Conservation (phyloP, 2,888 invertebrate genomes). For the Drosophila mayaguana region DNA sequence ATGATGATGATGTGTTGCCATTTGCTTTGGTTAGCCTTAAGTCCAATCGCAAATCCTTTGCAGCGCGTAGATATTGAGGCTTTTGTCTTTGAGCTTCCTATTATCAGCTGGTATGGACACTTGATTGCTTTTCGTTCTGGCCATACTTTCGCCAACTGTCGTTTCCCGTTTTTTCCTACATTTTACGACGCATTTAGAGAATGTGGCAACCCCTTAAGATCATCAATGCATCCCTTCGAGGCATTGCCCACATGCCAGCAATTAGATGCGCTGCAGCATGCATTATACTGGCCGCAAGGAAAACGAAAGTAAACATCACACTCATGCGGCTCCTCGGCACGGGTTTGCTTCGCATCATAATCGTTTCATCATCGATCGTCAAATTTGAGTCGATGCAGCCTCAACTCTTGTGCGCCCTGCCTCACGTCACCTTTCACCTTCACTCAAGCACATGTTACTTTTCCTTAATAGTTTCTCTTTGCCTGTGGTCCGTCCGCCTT, state of each 20-base stretch:
- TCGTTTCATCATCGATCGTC: slow-evolving; percentile 53
- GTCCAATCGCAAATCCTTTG: slow-evolving; percentile 69
- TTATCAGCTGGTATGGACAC: slow-evolving; percentile 34
- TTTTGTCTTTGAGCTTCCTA: slow-evolving; percentile 64
- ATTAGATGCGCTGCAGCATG: slow-evolving; percentile 65
- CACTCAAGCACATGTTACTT: slow-evolving; percentile 71
- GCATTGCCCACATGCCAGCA: slow-evolving; percentile 60
- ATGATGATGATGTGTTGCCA: slow-evolving; percentile 64
- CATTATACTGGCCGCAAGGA: slow-evolving; percentile 39
- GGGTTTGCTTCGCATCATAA: slow-evolving; percentile 46
- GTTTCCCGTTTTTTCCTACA: slow-evolving; percentile 29
- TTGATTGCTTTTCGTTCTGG: slow-evolving; percentile 54
- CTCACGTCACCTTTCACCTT: slow-evolving; percentile 39
- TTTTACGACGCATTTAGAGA: slow-evolving; percentile 61
- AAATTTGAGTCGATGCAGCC: slow-evolving; percentile 21
- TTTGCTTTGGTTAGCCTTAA: slow-evolving; percentile 42
- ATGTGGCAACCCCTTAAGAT: slow-evolving; percentile 66
- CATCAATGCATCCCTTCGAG: slow-evolving; percentile 18
- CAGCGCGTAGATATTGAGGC: slow-evolving; percentile 48
- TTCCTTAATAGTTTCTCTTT: slow-evolving; percentile 30
- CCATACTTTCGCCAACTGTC: slow-evolving; percentile 56
- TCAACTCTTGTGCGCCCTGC: slow-evolving; percentile 17
- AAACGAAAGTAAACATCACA: slow-evolving; percentile 49
- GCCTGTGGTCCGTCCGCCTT: slow-evolving; percentile 52
- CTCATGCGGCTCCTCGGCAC: slow-evolving; percentile 34